Base-by-base conservation (phyloP, 2,797 vertebrate genomes). In the Tarsius wallacei region DNA sequence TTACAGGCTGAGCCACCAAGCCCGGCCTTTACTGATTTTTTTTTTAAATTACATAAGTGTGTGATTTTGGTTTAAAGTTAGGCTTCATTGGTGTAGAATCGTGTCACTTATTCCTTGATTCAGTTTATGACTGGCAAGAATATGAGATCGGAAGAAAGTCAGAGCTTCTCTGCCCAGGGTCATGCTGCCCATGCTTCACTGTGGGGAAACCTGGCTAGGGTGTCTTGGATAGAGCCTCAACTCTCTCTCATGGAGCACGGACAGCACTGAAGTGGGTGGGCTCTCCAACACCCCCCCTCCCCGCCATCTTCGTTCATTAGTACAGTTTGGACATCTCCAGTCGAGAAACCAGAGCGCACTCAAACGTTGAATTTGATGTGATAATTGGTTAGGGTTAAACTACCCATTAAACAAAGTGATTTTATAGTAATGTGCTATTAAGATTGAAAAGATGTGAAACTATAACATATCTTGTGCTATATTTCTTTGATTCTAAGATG, bases 121-220 rank as follows among this genome's bases (percentile, higher is more conserved):
- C 14, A 74, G 33, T 91, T 80, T 78, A 77, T 90, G 42, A 1
- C 53, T 64, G 36, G 14, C 16, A 64, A 74, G 59, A 90, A 57
- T 83, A 33, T 42, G 87, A 80, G 71, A 53, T 64, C 71, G 90
- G 77, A 49, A 95, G 73, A 95, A 70, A 2, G 5, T 71, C 47
- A 77, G 28, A 1, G 33, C 17, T 33, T 83, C 51, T 85, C 55
- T 77, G 5, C n/a, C 1, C 4, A 2, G 31, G 68, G 4, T 66
- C 57, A 82, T 55, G 61, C 53, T 73, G 49, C 42, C 66, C 2
- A 8, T 36, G 24, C 49, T 31, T 61, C 71, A 26, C n/a, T 15
- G 1, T 57, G 73, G 94, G 55, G 21, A n/a, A 68, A 64, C 64
- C 55, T 93, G 78, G 22, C 49, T 53, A 22, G 21, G 17, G 15